Base-by-base conservation (phyloP, 2,888 invertebrate genomes). In the Sicus ferrugineus region DNA sequence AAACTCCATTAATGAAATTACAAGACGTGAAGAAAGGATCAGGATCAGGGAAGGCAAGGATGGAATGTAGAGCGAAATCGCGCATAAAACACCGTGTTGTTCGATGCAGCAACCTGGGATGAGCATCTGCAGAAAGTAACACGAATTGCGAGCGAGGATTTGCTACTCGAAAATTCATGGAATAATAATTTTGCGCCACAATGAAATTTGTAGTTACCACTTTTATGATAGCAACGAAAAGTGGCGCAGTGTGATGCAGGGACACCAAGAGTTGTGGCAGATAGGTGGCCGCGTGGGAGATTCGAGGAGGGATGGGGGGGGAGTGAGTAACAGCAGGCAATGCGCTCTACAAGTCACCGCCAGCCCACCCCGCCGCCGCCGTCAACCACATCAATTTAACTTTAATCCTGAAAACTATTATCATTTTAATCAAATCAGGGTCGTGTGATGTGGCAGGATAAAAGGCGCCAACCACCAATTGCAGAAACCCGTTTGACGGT, bases 391-490 rank as follows among this genome's bases (percentile, higher is more conserved):
- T 79, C 78, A 78, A 79, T 78, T 78, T 76, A 76, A 76, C 72
- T 76, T 77, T 76, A 78, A 74, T 78, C 78, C 76, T 76, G 73
- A 74, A 76, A 77, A 78, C 79, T 79, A 78, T 79, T 78, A 78
- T 79, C 78, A 76, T 78, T 79, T 79, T 78, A 78, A 78, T 79
- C 78, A 79, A 78, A 78, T 79, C 78, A 76, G 70, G 73, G 73
- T 72, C 66, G 73, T 69, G 71, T 73, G 69, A 73, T 65, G 62
- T 64, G 46, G 68, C 69, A 70, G 65, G 70, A 70, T 62, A 67
- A 61, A 5, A 48, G 52, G 52, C 64, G 46, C 63, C 50, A 56
- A 69, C 28, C 50, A 50, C n/a, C n/a, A n/a, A n/a, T n/a, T n/a
- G n/a, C n/a, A n/a, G n/a, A n/a, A 67, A 30, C 4, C 28, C 26